These are phyloP conservation scores for Mylabris sibirica DNA, from an alignment of 2,888 invertebrate species.

Conservation along the genomic window DNA sequence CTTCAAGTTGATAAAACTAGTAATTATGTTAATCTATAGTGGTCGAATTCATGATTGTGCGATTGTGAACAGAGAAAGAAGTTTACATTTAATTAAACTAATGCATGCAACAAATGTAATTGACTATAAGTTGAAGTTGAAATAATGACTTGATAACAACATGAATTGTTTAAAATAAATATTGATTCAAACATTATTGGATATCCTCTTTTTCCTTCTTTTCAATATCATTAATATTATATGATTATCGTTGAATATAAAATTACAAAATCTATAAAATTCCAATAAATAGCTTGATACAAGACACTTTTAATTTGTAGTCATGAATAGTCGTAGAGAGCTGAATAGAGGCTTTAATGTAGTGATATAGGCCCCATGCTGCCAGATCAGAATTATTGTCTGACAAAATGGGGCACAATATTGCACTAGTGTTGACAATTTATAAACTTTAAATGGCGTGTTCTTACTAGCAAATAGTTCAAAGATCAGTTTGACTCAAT, in stretches of 20 bases:
- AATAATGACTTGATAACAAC: background rate
- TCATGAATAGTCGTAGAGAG: no score
- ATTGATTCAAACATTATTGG: background rate
- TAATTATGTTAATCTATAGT: background rate
- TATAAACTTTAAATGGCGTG: no score
- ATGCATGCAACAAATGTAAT: constrained; percentile 7
- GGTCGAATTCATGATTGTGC: background rate
- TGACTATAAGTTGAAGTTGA: background rate
- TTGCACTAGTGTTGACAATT: no score
- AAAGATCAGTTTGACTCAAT: no score
- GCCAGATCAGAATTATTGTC: no score
- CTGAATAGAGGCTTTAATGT: background rate
- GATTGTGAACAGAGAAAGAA: background rate
- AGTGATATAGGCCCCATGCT: background rate
- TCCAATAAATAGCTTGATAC: no score
- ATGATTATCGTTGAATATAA: no score
- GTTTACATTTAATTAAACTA: background rate
- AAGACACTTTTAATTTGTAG: no score
- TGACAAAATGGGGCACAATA: no score
- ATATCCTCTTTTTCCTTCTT: background rate
- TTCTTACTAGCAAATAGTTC: no score
- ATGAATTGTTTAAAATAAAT: background rate
- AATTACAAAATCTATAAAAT: no score
- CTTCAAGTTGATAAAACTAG: background rate
- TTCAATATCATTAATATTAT: no score